phyloP scores from a whole-genome alignment of 1,140 invertebrate genomes.

The Pinna nobilis region DNA sequence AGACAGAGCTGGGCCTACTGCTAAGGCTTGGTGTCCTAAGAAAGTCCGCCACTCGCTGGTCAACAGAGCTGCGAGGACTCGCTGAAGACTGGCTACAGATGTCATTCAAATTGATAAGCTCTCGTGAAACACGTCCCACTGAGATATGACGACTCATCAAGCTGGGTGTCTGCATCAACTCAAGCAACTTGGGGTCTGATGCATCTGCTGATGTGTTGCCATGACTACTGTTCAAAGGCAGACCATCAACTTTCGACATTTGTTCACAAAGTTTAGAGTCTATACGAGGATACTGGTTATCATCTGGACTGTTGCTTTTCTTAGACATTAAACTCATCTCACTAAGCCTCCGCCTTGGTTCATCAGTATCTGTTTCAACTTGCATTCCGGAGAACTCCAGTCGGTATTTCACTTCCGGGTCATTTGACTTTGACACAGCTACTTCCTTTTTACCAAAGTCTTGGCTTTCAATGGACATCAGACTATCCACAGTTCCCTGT shows the following conservation, averaged over 20 bases:
- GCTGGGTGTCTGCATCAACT: constrained; percentile 56
- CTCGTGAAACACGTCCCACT: constrained; percentile 36
- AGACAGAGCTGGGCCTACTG: constrained; percentile 51
- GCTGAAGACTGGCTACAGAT: not conserved
- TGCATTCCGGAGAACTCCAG: constrained; percentile 66
- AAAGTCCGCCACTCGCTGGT: constrained; percentile 46
- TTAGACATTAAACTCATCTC: constrained; percentile 21
- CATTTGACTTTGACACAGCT: constrained; percentile 40
- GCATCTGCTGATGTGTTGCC: not conserved
- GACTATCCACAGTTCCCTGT: not conserved
- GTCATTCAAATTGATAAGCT: not conserved
- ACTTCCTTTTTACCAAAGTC: not conserved
- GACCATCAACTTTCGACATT: constrained; percentile 27
- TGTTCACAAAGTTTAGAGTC: constrained; percentile 5
- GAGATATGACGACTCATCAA: constrained; percentile 48
- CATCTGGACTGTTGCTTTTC: constrained; percentile 21
- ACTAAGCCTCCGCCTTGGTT: constrained; percentile 17
- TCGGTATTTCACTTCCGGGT: constrained; percentile 60
- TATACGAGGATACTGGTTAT: constrained; percentile 1
- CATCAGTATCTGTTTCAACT: constrained; percentile 60
- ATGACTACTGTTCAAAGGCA: constrained; percentile 16
- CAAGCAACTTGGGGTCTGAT: constrained; percentile 42
- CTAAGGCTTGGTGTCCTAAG: constrained; percentile 59
- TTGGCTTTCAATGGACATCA: constrained; percentile 28
- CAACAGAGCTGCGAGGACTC: constrained; percentile 41